Evolutionary conservation across 1,140 invertebrate species (phyloP).

Genomic region (Bacillus rossius): DNA sequence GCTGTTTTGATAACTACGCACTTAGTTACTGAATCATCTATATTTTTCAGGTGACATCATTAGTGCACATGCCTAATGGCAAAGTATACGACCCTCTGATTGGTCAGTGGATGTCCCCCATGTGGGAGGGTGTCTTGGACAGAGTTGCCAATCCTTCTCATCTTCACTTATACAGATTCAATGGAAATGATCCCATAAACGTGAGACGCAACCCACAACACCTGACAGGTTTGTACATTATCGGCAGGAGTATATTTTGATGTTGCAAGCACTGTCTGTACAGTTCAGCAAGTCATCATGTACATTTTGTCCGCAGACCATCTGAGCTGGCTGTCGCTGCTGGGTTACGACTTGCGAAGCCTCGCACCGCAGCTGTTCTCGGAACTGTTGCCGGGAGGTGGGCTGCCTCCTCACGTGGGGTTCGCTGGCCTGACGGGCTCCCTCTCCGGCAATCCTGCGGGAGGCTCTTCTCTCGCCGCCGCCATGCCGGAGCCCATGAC

Average conservation of each 20-base stretch:
- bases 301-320: slow-evolving; percentile 57
- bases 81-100: slow-evolving; percentile 93
- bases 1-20: too few species aligned
- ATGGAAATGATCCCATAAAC: slow-evolving; percentile 92
- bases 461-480: background rate
- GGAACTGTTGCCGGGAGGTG: slow-evolving; percentile 53
- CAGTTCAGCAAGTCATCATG: too few species aligned
- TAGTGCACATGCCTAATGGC: slow-evolving; percentile 87
- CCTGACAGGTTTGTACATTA: slow-evolving; percentile 56
- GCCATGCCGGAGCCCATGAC: background rate
- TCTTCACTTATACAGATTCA: slow-evolving; percentile 82
- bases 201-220: slow-evolving; percentile 62
- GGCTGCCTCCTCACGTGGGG: slow-evolving; percentile 52
- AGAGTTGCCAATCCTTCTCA: slow-evolving; percentile 71
- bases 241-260: background rate
- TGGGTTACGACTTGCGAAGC: slow-evolving; percentile 82
- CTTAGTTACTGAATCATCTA: too few species aligned
- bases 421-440: background rate
- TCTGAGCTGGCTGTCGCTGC: slow-evolving; percentile 70
- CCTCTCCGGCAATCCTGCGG: background rate
- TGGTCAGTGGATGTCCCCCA: slow-evolving; percentile 90
- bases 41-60: slow-evolving; percentile 62
- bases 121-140: slow-evolving; percentile 79
- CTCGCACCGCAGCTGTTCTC: slow-evolving; percentile 79
- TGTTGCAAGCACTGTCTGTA: too few species aligned